Evolutionary conservation across 2,113 vertebrate species (phyloP).

Genomic region (Microcebus jonahi): DNA sequence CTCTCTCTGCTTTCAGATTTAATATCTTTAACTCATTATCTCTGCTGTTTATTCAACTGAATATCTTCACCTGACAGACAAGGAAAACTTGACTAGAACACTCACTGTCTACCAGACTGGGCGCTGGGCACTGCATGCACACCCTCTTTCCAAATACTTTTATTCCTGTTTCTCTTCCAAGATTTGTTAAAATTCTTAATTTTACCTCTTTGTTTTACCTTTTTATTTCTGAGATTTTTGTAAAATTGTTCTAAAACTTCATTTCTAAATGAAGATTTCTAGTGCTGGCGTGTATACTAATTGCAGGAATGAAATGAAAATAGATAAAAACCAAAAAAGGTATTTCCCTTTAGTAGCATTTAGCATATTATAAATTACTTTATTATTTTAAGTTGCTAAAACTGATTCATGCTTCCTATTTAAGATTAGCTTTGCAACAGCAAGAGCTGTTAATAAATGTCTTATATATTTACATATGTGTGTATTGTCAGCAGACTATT

Average conservation of each 20-base stretch:
- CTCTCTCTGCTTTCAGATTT: background rate
- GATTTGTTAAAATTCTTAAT: background rate
- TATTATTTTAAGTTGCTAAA: slow-evolving; percentile 2
- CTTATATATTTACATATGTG: background rate
- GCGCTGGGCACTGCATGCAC: no score
- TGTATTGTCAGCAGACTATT: background rate
- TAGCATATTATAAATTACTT: background rate
- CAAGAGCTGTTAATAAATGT: background rate
- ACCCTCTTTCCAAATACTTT: background rate
- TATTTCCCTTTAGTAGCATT: background rate
- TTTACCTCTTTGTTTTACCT: background rate
- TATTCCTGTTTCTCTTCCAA: background rate
- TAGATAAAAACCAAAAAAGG: background rate
- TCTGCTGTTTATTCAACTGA: background rate
- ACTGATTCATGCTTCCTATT: background rate
- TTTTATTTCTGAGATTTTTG: slow-evolving; percentile 45
- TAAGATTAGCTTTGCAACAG: background rate
- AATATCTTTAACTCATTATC: background rate
- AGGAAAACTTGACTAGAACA: background rate
- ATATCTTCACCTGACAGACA: background rate
- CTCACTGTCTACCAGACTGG: background rate
- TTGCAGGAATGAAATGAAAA: background rate
- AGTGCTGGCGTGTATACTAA: background rate
- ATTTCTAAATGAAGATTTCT: background rate
- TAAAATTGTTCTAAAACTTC: background rate